A percentile compares a stretch with the other conserved stretches of the same genome.
Evolutionary conservation across 2,113 vertebrate genomes (phyloP).

Genomic region (Eclectus roratus): DNA sequence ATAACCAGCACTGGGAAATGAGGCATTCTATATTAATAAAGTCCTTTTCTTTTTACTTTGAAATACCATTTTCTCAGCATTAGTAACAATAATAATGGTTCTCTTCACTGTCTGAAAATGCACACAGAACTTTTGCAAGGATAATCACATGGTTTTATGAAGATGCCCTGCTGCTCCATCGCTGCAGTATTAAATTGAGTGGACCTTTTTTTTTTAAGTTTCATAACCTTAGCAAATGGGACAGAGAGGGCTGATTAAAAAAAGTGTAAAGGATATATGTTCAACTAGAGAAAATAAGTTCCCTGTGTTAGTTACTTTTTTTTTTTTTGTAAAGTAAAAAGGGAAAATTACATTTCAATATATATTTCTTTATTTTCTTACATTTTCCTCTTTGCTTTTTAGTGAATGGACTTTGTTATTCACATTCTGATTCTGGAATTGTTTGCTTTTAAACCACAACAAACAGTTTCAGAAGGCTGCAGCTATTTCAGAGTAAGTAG

Average conservation of each 20-base stretch:
- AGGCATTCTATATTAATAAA: conserved; percentile 18
- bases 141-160: not conserved
- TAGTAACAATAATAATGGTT: conserved; percentile 18
- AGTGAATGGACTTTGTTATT: not conserved
- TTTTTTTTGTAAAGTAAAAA: not conserved
- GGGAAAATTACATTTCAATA: not conserved
- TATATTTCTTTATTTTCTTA: not conserved
- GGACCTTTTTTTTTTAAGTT: not conserved
- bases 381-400: not conserved
- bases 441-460: not conserved
- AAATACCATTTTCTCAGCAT: conserved; percentile 17
- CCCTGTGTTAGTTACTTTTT: not conserved
- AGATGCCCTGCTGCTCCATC: not conserved
- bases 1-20: not conserved
- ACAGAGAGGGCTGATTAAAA: not conserved
- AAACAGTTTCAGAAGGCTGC: not conserved
- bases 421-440: not conserved
- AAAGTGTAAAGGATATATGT: not conserved
- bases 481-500: not conserved
- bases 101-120: not conserved
- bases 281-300: not conserved
- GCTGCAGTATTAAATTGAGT: not conserved
- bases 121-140: not conserved
- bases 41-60: conserved; percentile 3
- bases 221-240: not conserved